Evolutionary conservation across 2,797 vertebrate species (phyloP).

Genomic region (Artibeus lituratus): DNA sequence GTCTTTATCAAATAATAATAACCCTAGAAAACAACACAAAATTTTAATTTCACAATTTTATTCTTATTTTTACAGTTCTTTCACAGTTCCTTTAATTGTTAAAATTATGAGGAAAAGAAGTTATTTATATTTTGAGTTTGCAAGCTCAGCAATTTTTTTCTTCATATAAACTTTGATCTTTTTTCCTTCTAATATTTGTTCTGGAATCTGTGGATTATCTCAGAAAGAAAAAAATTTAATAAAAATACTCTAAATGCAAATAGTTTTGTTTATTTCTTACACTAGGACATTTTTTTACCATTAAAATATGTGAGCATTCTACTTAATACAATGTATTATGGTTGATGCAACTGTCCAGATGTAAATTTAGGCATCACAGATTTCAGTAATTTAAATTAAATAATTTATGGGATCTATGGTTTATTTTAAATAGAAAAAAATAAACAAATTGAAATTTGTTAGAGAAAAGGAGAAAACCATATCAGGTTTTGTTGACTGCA

Average conservation of each 20-base stretch:
- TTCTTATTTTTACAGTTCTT: not conserved
- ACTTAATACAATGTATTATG: not conserved
- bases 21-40: not conserved
- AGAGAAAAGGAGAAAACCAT: not conserved
- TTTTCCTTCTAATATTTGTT: not conserved
- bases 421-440: conserved; percentile 3
- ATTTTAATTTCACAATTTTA: not conserved
- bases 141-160: not conserved
- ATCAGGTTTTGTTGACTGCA: not conserved
- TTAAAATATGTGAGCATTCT: not conserved
- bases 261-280: not conserved
- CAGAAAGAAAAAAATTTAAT: not conserved
- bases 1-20: not conserved
- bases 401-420: not conserved
- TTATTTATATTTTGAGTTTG: conserved; percentile 38
- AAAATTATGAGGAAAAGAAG: not conserved
- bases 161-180: not conserved
- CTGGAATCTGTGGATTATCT: not conserved
- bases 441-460: not conserved
- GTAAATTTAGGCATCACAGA: not conserved
- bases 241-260: conserved; percentile 13
- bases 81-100: not conserved
- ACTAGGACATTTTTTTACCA: not conserved
- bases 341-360: not conserved
- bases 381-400: not conserved